Percentiles rank a stretch among this genome's conserved stretches.
Conservation (phyloP, 2,113 vertebrate genomes). For the Corvus hawaiiensis region DNA sequence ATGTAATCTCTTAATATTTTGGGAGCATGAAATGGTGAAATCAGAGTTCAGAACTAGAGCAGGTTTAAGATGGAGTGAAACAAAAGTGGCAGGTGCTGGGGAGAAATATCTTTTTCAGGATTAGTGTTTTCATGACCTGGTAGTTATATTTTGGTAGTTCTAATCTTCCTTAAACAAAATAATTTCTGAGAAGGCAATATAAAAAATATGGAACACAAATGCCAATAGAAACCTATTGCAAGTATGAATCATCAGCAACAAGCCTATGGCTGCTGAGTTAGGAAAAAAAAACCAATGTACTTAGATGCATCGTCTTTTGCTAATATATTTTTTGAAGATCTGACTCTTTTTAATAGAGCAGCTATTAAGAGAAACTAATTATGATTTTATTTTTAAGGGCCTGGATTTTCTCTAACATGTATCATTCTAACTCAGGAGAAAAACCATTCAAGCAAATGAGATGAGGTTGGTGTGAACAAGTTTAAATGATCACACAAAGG, state of each 20-base stretch:
- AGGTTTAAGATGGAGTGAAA: neutral
- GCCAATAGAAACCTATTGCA: neutral
- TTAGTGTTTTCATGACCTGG: neutral
- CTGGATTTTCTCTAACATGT: neutral
- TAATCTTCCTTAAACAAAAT: neutral
- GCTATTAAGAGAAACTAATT: conserved; percentile 22
- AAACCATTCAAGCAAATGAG: conserved; percentile 8
- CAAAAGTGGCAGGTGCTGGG: neutral
- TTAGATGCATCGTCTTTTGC: neutral
- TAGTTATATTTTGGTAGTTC: neutral
- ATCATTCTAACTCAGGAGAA: neutral
- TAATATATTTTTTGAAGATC: neutral
- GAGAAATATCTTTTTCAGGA: neutral
- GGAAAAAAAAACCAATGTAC: neutral
- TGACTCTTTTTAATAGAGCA: neutral
- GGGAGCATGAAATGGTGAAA: neutral
- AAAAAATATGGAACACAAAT: neutral
- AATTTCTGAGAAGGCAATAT: neutral
- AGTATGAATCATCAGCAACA: neutral
- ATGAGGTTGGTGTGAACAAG: neutral
- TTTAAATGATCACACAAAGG: neutral
- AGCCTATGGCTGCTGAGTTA: neutral
- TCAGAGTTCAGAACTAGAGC: neutral
- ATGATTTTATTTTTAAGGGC: conserved; percentile 8
- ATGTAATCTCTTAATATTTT: neutral